Evolutionary conservation across 2,113 vertebrate species (phyloP).

Genomic region (Thunnus maccoyii): DNA sequence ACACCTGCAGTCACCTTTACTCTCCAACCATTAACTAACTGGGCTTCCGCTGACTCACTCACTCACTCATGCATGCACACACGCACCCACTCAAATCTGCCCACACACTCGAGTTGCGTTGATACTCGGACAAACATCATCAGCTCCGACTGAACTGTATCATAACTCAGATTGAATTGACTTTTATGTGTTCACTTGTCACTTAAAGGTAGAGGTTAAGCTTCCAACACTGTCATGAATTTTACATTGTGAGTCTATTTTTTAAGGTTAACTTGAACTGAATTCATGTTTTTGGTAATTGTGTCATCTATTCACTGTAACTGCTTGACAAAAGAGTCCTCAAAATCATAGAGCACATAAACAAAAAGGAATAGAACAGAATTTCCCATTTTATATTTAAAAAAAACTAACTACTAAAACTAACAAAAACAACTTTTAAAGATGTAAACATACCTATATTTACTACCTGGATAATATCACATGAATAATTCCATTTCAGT

Average conservation of each 20-base stretch:
- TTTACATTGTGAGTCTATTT: background rate
- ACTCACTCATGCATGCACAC: background rate
- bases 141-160: background rate
- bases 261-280: background rate
- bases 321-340: no score
- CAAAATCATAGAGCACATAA: no score
- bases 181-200: background rate
- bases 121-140: slow-evolving; percentile 10
- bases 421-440: no score
- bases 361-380: no score
- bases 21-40: background rate
- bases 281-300: background rate
- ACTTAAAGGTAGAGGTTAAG: background rate
- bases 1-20: background rate
- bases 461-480: no score
- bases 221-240: background rate
- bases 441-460: no score
- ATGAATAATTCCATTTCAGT: no score
- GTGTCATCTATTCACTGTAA: no score
- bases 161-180: background rate
- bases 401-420: no score
- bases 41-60: background rate
- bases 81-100: background rate
- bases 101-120: background rate
- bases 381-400: no score